Conservation (phyloP, 2,888 invertebrate species). For the Megaustenia siamemsis region DNA sequence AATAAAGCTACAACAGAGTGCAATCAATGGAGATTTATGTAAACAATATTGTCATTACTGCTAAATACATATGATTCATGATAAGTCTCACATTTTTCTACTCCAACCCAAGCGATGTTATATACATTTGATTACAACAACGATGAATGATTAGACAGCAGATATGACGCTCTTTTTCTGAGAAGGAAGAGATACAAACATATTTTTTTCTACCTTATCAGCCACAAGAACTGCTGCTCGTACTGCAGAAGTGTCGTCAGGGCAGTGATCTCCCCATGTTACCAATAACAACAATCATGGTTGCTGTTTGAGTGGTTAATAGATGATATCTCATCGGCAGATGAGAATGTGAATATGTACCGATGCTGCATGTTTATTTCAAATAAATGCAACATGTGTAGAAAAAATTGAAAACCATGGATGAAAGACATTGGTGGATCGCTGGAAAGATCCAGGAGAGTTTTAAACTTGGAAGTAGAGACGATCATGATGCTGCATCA, state of each 20-base stretch:
- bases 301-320: constrained; percentile 46
- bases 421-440: constrained; percentile 81
- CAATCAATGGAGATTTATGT: no score
- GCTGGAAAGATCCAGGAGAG: constrained; percentile 80
- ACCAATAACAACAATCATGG: constrained; percentile 74
- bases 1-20: no score
- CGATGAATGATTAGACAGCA: no score
- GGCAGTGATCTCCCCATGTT: constrained; percentile 58
- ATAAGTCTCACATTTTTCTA: no score
- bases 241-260: constrained; percentile 28
- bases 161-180: no score
- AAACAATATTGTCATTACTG: no score
- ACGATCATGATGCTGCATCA: constrained; percentile 76
- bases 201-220: no score
- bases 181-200: background rate
- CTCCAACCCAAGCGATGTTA: no score
- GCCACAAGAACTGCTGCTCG: no score
- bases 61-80: no score
- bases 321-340: background rate
- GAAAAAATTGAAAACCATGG: constrained; percentile 71
- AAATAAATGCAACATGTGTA: no score
- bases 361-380: background rate
- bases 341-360: background rate
- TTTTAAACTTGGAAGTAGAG: constrained; percentile 77
- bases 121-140: no score